Evolutionary conservation across 2,888 invertebrate species (phyloP), one percentile per base, ranked within the genome.

Genomic region (Caenorhabditis uteleia): DNA sequence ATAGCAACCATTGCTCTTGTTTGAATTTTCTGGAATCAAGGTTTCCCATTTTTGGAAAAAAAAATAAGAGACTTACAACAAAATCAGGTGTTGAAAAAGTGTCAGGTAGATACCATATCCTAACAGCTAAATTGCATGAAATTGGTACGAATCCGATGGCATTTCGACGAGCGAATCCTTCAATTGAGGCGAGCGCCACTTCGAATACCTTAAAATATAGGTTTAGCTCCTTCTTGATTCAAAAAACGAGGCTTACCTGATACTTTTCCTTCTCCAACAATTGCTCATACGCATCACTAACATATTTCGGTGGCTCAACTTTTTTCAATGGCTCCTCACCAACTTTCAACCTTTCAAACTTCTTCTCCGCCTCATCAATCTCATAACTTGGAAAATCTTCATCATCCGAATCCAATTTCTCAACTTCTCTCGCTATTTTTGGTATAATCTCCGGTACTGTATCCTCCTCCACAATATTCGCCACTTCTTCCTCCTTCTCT

Each of bases 341-440:
- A 8, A 25, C 7, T 12, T 46, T 31, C 27, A 54, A 23, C 4
- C 50, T 55, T 26, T 26, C 25, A 18, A 59, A 38, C 12, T 51
- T 34, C n/a, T 40, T 46, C 39, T 65, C 59, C 3, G n/a, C 8
- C 2, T 50, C 55, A 1, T 40, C 36, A 0, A 65, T 36, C n/a
- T 33, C 8, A 38, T 50, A 65, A 1, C 0, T 18, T 16, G 65
- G 65, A 23, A 65, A 65, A 21, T 65, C 65, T 21, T 65, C 65
- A 23, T 56, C 65, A 39, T 65, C 65, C 7, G 57, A 65, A 53
- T 62, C 62, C 26, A 61, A n/a, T 3, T 8, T n/a, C n/a, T n/a
- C n/a, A n/a, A n/a, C n/a, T n/a, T n/a, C n/a, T n/a, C n/a, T n/a
- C n/a, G n/a, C n/a, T 7, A 36, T n/a, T 5, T 12, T 36, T 21